Base-by-base conservation (phyloP, 2,888 invertebrate genomes). In the Chymomyza fuscimana region DNA sequence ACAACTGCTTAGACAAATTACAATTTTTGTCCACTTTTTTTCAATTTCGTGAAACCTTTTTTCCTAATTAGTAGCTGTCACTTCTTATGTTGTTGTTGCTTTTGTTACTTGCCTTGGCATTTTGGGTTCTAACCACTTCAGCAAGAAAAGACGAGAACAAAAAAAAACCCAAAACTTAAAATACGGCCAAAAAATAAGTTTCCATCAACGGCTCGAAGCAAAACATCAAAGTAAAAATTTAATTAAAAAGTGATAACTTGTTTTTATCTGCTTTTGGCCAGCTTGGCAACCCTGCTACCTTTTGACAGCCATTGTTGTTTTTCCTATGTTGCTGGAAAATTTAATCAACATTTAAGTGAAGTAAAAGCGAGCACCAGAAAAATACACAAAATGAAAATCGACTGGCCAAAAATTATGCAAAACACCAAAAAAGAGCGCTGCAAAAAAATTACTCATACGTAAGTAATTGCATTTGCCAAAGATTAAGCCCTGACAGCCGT, bases 211-310 rank as follows among this genome's bases (percentile, higher is more conserved):
- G 40, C 40, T 10, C 16, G 19, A 16, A 19, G 19, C 63, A 29
- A 51, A 54, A 82, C 82, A 82, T 87, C 83, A 83, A 87, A 87
- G 86, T 74, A 22, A 78, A 68, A 82, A 84, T 87, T 84, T 87
- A 84, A 87, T 84, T 84, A 84, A 84, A 85, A 84, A 85, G 73
- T 82, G 80, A 85, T 87, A 85, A 80, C 74, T 84, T 81, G 77
- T 58, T 73, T 76, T 60, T 74, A 72, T 72, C 67, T 73, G 70
- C 64, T 63, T 65, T 68, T 61, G 63, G 46, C 60, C 32, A 25
- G 73, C 40, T 46, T 46, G 54, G 16, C 54, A 54, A 54, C 54
- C 22, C 22, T 54, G 54, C 54, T 54, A 22, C 15, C 9, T 22
- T 19, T 22, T 19, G 54, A 51, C 54, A 54, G 54, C 54, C 54